phyloP scores from a whole-genome alignment of 2,113 vertebrate genomes.

The Sigmodon hispidus region DNA sequence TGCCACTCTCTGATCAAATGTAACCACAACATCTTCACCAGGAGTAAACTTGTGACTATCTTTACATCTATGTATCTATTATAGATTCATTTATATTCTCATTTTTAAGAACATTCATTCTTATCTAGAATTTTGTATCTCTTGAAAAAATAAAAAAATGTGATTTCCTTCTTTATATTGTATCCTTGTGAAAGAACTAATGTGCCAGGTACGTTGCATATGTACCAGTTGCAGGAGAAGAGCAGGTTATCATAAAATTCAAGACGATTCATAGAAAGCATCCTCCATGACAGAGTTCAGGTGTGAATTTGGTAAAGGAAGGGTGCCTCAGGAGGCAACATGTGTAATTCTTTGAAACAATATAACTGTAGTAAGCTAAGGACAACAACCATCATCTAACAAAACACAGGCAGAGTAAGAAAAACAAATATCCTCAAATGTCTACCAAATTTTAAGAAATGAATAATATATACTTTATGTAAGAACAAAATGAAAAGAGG shows the following conservation, averaged over 20 bases:
- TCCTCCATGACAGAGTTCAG: neutral
- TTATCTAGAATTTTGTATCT: neutral
- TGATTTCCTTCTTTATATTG: neutral
- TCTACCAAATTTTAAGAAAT: neutral
- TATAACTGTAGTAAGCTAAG: neutral
- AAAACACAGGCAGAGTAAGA: neutral
- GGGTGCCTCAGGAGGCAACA: neutral
- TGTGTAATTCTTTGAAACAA: neutral
- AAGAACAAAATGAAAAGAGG: neutral
- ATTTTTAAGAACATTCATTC: fast-evolving
- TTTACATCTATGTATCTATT: neutral
- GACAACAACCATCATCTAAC: neutral
- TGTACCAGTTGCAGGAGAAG: neutral
- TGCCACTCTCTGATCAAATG: neutral
- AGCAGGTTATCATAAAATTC: neutral
- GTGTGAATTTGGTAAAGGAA: neutral
- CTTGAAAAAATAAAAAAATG: neutral
- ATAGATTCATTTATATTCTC: neutral
- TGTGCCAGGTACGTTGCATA: neutral
- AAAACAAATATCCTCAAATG: neutral
- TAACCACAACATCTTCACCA: too few relatives aligned
- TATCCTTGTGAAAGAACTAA: neutral
- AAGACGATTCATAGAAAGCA: neutral
- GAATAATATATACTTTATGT: neutral
- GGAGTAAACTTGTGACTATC: neutral